Evolutionary conservation across 2,113 vertebrate species (phyloP).

Genomic region (Opisthocomus hoazin): DNA sequence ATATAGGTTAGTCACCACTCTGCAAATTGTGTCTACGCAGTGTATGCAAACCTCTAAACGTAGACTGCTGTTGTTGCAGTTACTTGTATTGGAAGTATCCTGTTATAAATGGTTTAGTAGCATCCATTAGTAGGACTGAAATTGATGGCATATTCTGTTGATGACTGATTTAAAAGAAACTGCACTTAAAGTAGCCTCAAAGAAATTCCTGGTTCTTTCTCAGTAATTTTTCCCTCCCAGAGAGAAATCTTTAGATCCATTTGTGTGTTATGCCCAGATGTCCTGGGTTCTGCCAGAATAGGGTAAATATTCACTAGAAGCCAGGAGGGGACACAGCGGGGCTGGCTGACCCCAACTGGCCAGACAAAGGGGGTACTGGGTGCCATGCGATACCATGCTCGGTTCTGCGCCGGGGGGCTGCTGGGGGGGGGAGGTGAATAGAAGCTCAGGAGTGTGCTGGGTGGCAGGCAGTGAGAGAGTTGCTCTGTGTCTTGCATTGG

Average conservation of each 20-base stretch:
- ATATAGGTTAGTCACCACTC: constrained; percentile 11
- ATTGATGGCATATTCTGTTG: not conserved
- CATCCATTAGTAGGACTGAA: not conserved
- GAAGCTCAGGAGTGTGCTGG: too few species aligned
- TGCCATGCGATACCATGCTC: too few species aligned
- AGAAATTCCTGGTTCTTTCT: not conserved
- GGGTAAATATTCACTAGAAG: too few species aligned
- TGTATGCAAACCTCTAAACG: not conserved
- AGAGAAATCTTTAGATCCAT: not conserved
- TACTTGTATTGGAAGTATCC: not conserved
- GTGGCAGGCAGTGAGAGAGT: too few species aligned
- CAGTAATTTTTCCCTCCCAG: not conserved
- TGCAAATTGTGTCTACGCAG: constrained; percentile 27
- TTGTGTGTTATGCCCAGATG: not conserved
- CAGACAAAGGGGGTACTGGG: too few species aligned
- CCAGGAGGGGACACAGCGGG: too few species aligned
- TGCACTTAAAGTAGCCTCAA: not conserved
- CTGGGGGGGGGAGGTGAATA: too few species aligned
- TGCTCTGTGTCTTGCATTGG: too few species aligned
- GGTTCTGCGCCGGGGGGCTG: too few species aligned
- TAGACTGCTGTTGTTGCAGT: not conserved
- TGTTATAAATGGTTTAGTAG: not conserved
- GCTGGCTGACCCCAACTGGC: too few species aligned
- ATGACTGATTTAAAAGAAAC: not conserved
- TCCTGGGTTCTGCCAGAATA: too few species aligned